Base-by-base conservation (phyloP, 2,113 vertebrate species). In the Neodon shergylaensis region DNA sequence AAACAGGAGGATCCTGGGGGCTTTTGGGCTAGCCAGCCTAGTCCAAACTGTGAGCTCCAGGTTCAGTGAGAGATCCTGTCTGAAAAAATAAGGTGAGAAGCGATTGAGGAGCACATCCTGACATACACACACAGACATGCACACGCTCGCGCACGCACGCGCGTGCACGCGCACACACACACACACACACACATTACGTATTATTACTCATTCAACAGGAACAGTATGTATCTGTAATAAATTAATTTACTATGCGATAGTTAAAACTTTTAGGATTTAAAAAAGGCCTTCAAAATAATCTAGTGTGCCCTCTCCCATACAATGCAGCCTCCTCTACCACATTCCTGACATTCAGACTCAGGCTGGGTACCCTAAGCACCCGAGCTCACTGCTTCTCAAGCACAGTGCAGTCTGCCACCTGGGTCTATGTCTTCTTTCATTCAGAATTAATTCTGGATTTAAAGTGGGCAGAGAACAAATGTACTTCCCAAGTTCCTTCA, bases 201-300 rank as follows among this genome's bases (percentile, higher is more conserved):
- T 82, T 83, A 39, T n/a, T 83, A 42, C 22, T 83, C 39, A 26
- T 39, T 82, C 61, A 63, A 42, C 54, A 83, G 54, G 54, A 39
- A 28, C 28, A 28, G n/a, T 13, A 42, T 83, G n/a, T 24, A 42
- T 36, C 24, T 47, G 26, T 49, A 63, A 89, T 78, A 93, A 92
- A 73, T 42, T 66, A 94, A 8, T 83, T 94, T 54, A 78, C 9
- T 94, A 31, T 44, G 88, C 13, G 33, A 84, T 74, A 87, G 87
- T 81, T 89, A 73, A 74, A 78, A 6, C 12, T 5, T 61, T 93
- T 54, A 77, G 31, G 14, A 76, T 78, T 91, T 93, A 49, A 95
- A 94, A 93, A n/a, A 26, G 44, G 47, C 16, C 47, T 91, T 88
- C 39, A 65, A 42, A 85, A 95, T 66, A 63, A 95, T 77, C n/a